A percentile compares a stretch with the other conserved stretches of the same genome.
Conservation (phyloP, 2,888 invertebrate genomes). For the Noctua fimbriata region DNA sequence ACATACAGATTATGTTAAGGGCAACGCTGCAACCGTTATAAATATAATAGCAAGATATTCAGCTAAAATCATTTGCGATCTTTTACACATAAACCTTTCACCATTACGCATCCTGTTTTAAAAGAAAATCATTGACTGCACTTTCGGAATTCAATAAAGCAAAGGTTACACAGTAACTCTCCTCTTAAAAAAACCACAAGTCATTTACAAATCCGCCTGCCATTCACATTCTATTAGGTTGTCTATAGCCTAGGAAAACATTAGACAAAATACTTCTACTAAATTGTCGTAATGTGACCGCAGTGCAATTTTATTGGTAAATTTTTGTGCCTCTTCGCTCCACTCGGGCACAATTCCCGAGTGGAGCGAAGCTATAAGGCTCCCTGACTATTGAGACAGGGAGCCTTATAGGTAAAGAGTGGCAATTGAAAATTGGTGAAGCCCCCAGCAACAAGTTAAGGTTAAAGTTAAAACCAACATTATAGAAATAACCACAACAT, state of each 20-base stretch:
- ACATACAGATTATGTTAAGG: background rate
- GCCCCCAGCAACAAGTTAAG: conserved; percentile 23
- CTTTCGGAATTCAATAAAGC: conserved; percentile 11
- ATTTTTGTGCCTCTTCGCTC: background rate
- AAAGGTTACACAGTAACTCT: background rate
- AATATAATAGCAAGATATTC: background rate
- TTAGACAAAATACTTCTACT: background rate
- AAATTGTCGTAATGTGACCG: background rate
- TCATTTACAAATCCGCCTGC: conserved; percentile 1
- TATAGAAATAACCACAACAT: conserved; percentile 33
- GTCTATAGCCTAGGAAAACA: background rate
- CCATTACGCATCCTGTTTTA: conserved; percentile 5
- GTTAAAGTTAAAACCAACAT: conserved; percentile 43
- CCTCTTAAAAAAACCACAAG: conserved; percentile 17
- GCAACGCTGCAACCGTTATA: background rate
- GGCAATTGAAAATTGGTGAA: background rate
- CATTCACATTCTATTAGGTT: background rate
- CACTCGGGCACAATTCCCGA: background rate
- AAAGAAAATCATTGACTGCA: conserved; percentile 2
- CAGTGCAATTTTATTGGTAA: background rate
- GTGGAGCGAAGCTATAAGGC: too few relatives aligned
- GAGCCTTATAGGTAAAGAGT: too few relatives aligned
- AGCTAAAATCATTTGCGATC: background rate
- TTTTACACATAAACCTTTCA: conserved; percentile 9
- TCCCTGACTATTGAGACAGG: background rate